Evolutionary conservation across 2,888 invertebrate species (phyloP), one percentile per base, ranked within the genome.

Genomic region (Ceraclea dissimilis): DNA sequence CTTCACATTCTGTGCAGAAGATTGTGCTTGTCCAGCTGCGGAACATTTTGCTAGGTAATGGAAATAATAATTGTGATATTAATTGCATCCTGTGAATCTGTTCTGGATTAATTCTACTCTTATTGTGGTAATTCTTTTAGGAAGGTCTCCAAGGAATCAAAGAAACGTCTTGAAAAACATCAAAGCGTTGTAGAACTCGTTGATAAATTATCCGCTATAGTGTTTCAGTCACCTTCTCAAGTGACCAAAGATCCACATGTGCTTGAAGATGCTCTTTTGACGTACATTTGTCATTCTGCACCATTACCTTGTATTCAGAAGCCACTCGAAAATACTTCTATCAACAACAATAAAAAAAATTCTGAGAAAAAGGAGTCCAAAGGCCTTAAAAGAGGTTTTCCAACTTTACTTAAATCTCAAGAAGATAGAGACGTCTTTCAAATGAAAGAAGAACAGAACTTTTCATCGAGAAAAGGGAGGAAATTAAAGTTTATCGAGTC

Each of bases 231-330:
- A 48, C 87, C 83, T 67, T 82, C 84, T 44, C 79, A 83, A 62
- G 79, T 84, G 65, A 81, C 78, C 2, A 79, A 79, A 1, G 86
- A 88, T 69, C 86, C 90, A 0, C 83, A 84, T 57, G 79, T 84
- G 0, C 77, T 90, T 0, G 79, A 88, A 60, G 96, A 95, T 69
- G 89, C 92, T 0, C 71, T 93, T 6, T 72, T 93, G 44, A 86
- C 90, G 0, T 90, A 92, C 66, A 81, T 89, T 57, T 96, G 96
- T 66, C 95, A 96, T 66, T 85, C 87, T 52, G 83, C 86, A 1
- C 79, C 83, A 0, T 69, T 93, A 46, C 94, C 94, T 0, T 94
- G 94, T 67, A 76, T 80, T 1, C 75, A 77, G 18, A 73, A 72
- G 58, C 69, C 68, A 10, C 47, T 52, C 2, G 58, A 56, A 16